These are phyloP conservation scores for Leptopterna dolabrata DNA, from an alignment of 2,888 invertebrate species.

Conservation along the genomic window DNA sequence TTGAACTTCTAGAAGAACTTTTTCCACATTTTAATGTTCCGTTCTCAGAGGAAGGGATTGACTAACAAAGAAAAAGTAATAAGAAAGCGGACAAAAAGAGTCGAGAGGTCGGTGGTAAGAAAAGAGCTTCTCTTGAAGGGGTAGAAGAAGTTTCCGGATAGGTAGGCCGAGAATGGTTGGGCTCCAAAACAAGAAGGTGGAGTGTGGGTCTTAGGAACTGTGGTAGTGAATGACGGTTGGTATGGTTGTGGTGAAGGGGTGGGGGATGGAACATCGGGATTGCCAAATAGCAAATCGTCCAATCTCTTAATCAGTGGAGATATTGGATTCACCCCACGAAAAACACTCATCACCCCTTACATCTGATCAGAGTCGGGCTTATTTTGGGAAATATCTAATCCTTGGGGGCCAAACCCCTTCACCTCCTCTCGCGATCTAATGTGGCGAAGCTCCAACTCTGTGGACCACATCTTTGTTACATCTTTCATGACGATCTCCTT, in stretches of 20 bases:
- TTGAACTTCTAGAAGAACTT: neutral
- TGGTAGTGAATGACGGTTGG: neutral
- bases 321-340: neutral
- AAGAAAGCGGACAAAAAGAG: neutral
- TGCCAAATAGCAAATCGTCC: neutral
- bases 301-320: neutral
- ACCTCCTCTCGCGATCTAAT: too few relatives aligned
- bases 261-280: neutral
- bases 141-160: neutral
- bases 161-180: neutral
- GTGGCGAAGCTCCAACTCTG: too few relatives aligned
- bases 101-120: neutral
- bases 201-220: neutral
- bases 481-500: too few relatives aligned
- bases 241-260: neutral
- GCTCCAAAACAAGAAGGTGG: neutral
- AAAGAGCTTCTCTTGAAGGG: neutral
- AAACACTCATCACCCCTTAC: neutral
- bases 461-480: too few relatives aligned
- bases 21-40: neutral
- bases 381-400: neutral
- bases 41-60: neutral
- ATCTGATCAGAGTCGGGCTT: neutral
- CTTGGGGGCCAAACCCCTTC: neutral
- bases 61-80: neutral